Percentiles rank a stretch among this genome's conserved stretches.
Evolutionary conservation across 2,797 vertebrate genomes (phyloP).

Genomic region (Bucorvus abyssinicus): DNA sequence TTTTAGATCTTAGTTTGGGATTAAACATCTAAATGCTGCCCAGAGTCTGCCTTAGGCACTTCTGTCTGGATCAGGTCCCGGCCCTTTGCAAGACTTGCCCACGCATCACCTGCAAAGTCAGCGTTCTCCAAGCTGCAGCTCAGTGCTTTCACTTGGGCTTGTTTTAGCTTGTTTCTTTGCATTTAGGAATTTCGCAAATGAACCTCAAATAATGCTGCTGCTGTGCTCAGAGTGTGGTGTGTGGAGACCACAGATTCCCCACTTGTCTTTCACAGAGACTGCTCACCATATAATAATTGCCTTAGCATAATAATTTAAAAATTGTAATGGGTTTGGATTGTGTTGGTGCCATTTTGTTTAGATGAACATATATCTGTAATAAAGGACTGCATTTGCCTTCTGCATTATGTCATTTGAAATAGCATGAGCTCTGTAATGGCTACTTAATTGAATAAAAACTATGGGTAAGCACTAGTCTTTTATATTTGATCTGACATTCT

Average conservation of each 20-base stretch:
- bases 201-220: neutral
- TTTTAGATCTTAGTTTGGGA: neutral
- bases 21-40: neutral
- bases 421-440: slow-evolving; percentile 59
- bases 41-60: neutral
- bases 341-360: slow-evolving; percentile 51
- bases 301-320: slow-evolving; percentile 32
- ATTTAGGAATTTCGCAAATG: neutral
- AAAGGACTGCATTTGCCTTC: slow-evolving; percentile 27
- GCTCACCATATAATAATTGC: slow-evolving; percentile 15
- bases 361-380: slow-evolving; percentile 44
- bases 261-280: neutral
- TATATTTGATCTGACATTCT: slow-evolving; percentile 44
- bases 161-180: neutral
- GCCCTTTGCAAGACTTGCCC: neutral
- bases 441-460: slow-evolving; percentile 49
- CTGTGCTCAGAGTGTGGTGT: neutral
- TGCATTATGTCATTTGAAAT: slow-evolving; percentile 52
- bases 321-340: slow-evolving; percentile 27
- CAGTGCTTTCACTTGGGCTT: neutral
- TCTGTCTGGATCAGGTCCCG: neutral
- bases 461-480: slow-evolving; percentile 41
- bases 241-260: neutral
- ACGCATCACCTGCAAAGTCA: neutral
- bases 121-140: neutral